Base-by-base conservation (phyloP, 92 coral and sea anemone species). In the Phenganax subtilis region DNA sequence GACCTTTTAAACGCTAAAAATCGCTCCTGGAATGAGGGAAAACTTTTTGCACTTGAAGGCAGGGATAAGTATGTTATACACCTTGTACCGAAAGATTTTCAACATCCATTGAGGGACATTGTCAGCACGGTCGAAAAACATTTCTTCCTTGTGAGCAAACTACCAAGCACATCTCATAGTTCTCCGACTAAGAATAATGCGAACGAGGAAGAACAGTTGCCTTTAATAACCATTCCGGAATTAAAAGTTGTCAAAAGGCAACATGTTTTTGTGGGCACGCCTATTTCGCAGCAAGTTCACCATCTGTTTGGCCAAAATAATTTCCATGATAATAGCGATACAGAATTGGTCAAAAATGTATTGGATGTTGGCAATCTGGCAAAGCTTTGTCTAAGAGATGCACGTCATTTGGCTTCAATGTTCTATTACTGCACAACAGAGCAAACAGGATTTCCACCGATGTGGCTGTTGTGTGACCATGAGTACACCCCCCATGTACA, bases 181-280 rank as follows among this genome's bases (percentile, higher is more conserved):
- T 57, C 37, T 76, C 60, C 51, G 57, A 80, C 65, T 17, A 65
- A 75, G 7, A 62, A 14, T 51, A 28, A 55, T 60, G 54, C 28
- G 0, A 54, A 52, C 9, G 84, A 81, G 37, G 76, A 64, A 44
- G 20, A 64, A 31, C 87, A 10, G 78, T 14, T 5, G 47, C 47
- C 47, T 37, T 37, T 37, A 37, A 37, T 5, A 37, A 37, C 47
- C 47, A 37, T 37, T 37, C 87, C 75, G 6, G 86, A 89, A 20
- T 64, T 94, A 7, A 65, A 75, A 51, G 77, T 90, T 56, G 54
- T 60, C 44, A 87, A 77, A 77, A 83, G n/a, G 20, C 92, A 94
- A 75, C 89, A 90, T 72, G 98, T 94, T 8, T 86, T 83, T 60
- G 97, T 94, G 12, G 98, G 98, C 6, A 90, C 90, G n/a, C 96